Conservation (phyloP, 2,113 vertebrate species). For the Baryphthengus martii region DNA sequence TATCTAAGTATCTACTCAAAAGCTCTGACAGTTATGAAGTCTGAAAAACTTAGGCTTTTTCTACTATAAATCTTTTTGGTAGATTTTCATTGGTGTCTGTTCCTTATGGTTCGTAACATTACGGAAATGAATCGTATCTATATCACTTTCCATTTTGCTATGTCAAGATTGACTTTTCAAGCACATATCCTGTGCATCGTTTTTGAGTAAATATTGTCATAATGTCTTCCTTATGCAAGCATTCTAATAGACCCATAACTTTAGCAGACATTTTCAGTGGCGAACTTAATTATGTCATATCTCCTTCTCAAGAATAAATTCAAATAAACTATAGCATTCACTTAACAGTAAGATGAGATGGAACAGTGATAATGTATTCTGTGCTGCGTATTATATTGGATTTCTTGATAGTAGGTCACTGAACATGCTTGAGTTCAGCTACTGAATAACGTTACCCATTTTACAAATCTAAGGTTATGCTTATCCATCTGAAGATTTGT, state of each 20-base stretch:
- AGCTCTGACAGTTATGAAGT: background rate
- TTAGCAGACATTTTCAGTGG: constrained; percentile 6
- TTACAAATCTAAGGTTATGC: constrained; percentile 38
- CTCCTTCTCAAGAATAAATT: constrained; percentile 40
- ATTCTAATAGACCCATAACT: constrained; percentile 20
- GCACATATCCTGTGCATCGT: background rate
- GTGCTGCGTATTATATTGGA: background rate
- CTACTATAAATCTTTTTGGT: background rate
- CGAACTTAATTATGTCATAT: constrained; percentile 14
- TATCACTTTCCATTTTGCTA: background rate
- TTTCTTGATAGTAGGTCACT: constrained; percentile 7
- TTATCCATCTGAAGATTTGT: background rate
- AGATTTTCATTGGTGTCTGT: background rate
- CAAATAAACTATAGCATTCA: constrained; percentile 1
- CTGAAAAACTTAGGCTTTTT: background rate
- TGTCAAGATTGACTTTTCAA: background rate
- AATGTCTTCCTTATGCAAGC: background rate
- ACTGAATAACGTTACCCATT: constrained; percentile 21
- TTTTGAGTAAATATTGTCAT: background rate
- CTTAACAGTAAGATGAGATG: background rate
- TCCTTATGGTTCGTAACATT: background rate
- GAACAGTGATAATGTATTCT: constrained; percentile 19
- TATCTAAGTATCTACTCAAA: background rate
- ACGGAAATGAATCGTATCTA: background rate
- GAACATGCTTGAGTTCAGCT: background rate